Evolutionary conservation across 2,888 invertebrate species (phyloP), one percentile per base, ranked within the genome.

Genomic region (Cordilura impudica): DNA sequence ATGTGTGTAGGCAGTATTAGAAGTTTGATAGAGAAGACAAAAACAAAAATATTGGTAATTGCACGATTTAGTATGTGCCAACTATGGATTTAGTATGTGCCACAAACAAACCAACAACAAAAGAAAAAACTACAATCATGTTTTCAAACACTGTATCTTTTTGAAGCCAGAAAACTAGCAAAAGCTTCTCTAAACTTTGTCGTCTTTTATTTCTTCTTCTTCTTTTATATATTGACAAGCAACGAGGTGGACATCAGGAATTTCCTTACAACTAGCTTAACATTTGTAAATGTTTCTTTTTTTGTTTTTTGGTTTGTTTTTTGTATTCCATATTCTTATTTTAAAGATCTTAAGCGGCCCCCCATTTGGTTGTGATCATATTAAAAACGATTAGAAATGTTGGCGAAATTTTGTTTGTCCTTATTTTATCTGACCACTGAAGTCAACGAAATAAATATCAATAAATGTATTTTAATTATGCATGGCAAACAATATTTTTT

Each of bases 41-140:
- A 21, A 61, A 49, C 18, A 58, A 39, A 26, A 63, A 73, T 80
- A 77, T 77, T 77, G 70, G 77, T 80, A 77, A 77, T 77, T 77
- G 80, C 73, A 77, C 77, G 77, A 73, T 77, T 80, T 73, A 77
- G 76, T 80, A 77, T 77, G 78, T 79, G 78, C 74, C 78, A 79
- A 67, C 74, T 74, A 51, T 56, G 78, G 61, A 74, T 79, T 79
- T 74, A 74, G 78, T 79, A 79, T 79, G 67, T 79, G 75, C 71
- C 61, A 71, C 67, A 71, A 63, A 35, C 23, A 23, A n/a, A 21
- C 23, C 3, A 49, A 19, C 5, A 43, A 39, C 8, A 31, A 35
- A 1, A 47, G 53, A 21, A 49, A 58, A 49, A 47, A 2, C 26
- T 16, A 51, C 35, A 75, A 71, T 71, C 66, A 75, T 75, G 75